Conservation (phyloP, 2,797 vertebrate species). For the Lithobates sylvaticus region DNA sequence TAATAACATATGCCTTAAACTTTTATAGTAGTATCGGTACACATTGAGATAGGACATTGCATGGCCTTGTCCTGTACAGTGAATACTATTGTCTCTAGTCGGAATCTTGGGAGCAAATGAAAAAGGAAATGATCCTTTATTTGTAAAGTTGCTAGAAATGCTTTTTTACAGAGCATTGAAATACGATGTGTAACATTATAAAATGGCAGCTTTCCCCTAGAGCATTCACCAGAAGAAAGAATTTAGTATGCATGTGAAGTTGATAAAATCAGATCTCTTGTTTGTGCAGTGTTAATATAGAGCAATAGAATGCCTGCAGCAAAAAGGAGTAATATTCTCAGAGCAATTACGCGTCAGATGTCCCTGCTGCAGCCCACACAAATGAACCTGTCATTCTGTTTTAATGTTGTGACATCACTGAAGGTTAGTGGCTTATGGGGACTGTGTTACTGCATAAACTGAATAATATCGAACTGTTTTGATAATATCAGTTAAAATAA, state of each 20-base stretch:
- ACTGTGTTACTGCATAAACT: background rate
- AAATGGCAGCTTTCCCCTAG: background rate
- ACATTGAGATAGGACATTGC: too few species aligned
- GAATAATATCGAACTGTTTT: background rate
- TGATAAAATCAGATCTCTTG: conserved; percentile 30
- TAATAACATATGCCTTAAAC: too few species aligned
- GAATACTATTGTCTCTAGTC: background rate
- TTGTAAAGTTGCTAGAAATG: background rate
- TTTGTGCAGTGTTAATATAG: conserved; percentile 17
- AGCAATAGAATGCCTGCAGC: conserved; percentile 29
- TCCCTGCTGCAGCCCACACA: conserved; percentile 10
- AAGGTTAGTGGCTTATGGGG: background rate
- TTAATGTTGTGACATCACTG: conserved; percentile 7
- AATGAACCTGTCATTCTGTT: conserved; percentile 12
- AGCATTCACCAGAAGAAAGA: conserved; percentile 25
- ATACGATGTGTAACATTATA: background rate
- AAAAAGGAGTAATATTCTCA: conserved; percentile 43
- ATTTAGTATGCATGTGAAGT: conserved; percentile 28
- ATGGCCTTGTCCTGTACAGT: background rate
- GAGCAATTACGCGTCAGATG: conserved; percentile 16
- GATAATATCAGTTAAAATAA: background rate
- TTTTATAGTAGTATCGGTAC: too few species aligned
- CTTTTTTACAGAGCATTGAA: background rate
- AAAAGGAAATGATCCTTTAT: background rate
- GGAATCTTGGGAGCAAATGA: too few species aligned